Conservation (phyloP, 2,113 vertebrate genomes). For the Piprites chloris region DNA sequence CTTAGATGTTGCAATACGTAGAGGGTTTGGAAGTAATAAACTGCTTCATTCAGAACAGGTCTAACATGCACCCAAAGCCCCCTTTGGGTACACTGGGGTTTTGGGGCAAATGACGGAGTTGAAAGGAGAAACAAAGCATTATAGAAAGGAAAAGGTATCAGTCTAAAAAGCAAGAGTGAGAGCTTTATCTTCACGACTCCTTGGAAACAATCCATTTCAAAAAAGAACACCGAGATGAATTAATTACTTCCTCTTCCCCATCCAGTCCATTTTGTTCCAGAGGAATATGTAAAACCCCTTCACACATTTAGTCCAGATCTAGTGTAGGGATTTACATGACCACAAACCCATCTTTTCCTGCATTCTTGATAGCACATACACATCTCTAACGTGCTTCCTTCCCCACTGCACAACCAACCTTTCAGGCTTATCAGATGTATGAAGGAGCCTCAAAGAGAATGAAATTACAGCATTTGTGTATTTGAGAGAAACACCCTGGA, state of each 20-base stretch:
- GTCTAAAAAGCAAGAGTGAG: background rate
- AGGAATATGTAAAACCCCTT: background rate
- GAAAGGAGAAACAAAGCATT: background rate
- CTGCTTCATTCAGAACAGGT: background rate
- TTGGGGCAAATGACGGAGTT: background rate
- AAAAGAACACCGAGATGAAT: background rate
- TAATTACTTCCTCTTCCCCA: background rate
- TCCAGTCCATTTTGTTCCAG: background rate
- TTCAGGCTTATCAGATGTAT: background rate
- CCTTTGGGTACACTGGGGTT: background rate
- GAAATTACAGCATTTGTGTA: background rate
- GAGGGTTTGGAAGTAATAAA: background rate
- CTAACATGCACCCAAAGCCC: background rate
- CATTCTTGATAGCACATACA: background rate
- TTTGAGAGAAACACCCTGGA: background rate
- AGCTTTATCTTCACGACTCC: background rate
- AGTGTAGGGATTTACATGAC: background rate
- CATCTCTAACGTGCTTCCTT: background rate
- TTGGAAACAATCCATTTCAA: background rate
- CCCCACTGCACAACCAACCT: background rate
- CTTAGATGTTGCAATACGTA: background rate
- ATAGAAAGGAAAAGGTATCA: background rate
- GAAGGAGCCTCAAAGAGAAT: background rate
- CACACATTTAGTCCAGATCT: background rate
- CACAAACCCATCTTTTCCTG: background rate